phyloP scores from a whole-genome alignment of 2,113 vertebrate genomes.

The Herpailurus yagouaroundi region DNA sequence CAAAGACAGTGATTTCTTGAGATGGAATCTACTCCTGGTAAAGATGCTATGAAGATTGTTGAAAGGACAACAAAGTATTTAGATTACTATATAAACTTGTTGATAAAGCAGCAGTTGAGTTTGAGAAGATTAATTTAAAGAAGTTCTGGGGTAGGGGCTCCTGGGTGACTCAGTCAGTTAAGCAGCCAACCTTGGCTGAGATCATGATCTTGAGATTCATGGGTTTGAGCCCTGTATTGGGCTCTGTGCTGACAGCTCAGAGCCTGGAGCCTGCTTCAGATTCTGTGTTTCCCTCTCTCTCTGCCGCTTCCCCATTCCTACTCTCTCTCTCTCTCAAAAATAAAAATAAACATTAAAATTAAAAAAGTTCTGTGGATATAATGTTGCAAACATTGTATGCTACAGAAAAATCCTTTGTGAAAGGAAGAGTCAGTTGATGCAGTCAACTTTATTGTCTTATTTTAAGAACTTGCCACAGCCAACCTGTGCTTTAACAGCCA shows the following conservation, averaged over 20 bases:
- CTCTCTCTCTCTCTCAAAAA: too few relatives aligned
- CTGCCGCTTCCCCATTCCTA: too few relatives aligned
- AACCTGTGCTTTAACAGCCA: neutral
- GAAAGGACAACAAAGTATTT: neutral
- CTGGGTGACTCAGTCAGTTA: too few relatives aligned
- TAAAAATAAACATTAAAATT: too few relatives aligned
- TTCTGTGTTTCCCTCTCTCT: too few relatives aligned
- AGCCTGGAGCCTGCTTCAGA: too few relatives aligned
- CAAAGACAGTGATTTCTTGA: neutral
- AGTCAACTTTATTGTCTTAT: neutral
- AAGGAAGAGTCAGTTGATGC: neutral
- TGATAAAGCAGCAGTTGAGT: neutral
- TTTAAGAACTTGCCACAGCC: neutral
- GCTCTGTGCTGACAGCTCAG: too few relatives aligned
- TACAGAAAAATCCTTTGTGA: neutral
- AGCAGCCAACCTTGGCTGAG: too few relatives aligned
- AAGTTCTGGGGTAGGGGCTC: neutral
- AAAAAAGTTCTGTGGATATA: neutral
- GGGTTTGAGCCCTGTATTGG: too few relatives aligned
- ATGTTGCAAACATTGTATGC: neutral
- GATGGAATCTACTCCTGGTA: neutral
- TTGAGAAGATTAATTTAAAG: neutral
- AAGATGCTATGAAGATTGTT: neutral
- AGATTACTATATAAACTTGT: neutral
- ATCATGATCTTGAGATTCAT: too few relatives aligned